Evolutionary conservation across 1,140 invertebrate species (phyloP), one percentile per base, ranked within the genome.

Genomic region (Eumeta japonica): DNA sequence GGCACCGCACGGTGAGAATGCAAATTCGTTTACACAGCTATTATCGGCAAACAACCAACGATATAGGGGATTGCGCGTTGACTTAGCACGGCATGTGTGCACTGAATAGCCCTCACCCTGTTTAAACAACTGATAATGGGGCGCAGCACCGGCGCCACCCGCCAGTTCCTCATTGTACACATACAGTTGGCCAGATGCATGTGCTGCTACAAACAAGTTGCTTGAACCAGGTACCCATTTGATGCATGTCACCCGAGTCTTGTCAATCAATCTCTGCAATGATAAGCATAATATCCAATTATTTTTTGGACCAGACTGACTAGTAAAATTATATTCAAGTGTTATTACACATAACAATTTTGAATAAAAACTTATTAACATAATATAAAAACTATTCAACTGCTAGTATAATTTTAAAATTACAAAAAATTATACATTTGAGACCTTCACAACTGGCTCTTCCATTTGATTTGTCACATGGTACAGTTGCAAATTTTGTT

Each of bases 191-290:
- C 97, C 97, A 45, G 94, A 97, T 33, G 88, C 84, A 72, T 99
- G 94, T 13, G 94, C 90, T 31, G 92, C 92, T 39, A 98, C 77
- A 75, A 99, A 99, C 50, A 94, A 78, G 58, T 94, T 94, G 44
- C 85, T 83, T 18, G 93, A 95, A 33, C 88, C 89, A 11, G 96
- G 97, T 41, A 99, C 84, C 96, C 96, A 99, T 59, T 90, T 87
- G 56, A 99, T 87, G 73, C 96, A 98, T n/a, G 97, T 99, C 46
- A 98, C 96, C 77, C 92, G 89, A 37, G 89, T 94, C 78, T 98
- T 98, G 67, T 99, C 97, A 63, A 99, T 97, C 55, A 96, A 76
- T 71, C 94, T 87, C 91, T 96, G 82, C 59, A 85, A 77, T 57
- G 55, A 52, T 50, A 52, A 63, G 32, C 16, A 41, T 24, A 37